Evolutionary conservation across 2,888 invertebrate species (phyloP).

Genomic region (Deilephila porcellus): DNA sequence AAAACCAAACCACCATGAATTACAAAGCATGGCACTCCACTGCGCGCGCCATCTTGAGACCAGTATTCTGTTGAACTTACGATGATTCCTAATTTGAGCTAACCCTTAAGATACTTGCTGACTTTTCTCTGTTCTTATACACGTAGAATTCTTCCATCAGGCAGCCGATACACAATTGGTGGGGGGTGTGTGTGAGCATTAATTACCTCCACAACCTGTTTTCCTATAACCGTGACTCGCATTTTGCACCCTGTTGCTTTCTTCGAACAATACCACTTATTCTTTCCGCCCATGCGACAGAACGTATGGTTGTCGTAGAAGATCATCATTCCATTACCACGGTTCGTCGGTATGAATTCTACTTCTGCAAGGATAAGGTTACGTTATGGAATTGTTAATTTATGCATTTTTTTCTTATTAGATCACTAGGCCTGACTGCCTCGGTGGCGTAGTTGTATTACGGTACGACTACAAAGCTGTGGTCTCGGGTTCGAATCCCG

Average conservation of each 20-base stretch:
- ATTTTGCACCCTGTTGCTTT: slow-evolving; percentile 51
- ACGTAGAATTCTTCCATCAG: slow-evolving; percentile 23
- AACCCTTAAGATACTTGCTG: no score
- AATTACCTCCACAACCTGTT: not conserved
- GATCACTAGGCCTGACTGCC: no score
- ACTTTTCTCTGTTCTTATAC: not conserved
- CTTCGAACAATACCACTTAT: slow-evolving; percentile 60
- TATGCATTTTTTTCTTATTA: not conserved
- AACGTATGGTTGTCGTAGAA: slow-evolving; percentile 43
- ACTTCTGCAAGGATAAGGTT: slow-evolving; percentile 20
- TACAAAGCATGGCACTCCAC: no score
- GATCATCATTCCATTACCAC: slow-evolving; percentile 40
- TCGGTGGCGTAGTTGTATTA: no score
- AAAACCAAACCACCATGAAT: no score
- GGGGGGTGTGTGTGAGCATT: slow-evolving; percentile 28
- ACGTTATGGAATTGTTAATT: not conserved
- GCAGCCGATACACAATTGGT: slow-evolving; percentile 31
- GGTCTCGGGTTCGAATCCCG: no score
- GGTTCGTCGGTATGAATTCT: slow-evolving; percentile 41
- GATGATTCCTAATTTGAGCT: no score
- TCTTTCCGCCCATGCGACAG: slow-evolving; percentile 43
- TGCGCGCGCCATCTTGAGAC: no score
- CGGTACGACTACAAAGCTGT: no score
- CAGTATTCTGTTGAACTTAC: no score
- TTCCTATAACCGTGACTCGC: slow-evolving; percentile 39